Evolutionary conservation across 2,888 invertebrate genomes (phyloP).

Genomic region (Ryuthela nishihirai): DNA sequence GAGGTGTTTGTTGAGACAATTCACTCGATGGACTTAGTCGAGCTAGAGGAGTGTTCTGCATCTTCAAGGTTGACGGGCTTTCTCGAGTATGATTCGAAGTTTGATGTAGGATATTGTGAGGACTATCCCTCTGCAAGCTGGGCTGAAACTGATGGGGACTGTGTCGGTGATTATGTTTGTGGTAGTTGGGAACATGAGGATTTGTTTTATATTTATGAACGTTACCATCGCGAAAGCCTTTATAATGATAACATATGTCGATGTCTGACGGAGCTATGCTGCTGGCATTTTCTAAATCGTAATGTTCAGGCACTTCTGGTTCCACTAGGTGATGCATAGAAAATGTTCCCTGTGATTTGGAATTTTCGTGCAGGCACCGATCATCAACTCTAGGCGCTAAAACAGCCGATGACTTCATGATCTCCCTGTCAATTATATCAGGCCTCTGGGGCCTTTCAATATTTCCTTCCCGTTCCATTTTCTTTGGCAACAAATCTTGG

Average conservation of each 20-base stretch:
- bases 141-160: constrained; percentile 63
- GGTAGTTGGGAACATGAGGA: constrained; percentile 53
- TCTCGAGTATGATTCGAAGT: constrained; percentile 44
- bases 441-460: background rate
- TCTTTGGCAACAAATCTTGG: background rate
- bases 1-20: constrained; percentile 81
- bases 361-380: background rate
- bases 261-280: constrained; percentile 96
- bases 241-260: constrained; percentile 94
- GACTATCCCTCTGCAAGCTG: constrained; percentile 54
- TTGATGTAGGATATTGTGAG: constrained; percentile 44
- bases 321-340: constrained; percentile 44
- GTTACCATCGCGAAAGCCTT: constrained; percentile 78
- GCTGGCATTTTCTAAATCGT: constrained; percentile 94
- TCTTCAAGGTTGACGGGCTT: constrained; percentile 54
- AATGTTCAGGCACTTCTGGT: constrained; percentile 82
- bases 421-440: background rate
- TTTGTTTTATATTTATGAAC: constrained; percentile 82
- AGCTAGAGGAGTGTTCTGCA: constrained; percentile 85
- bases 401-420: constrained; percentile 61
- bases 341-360: constrained; percentile 50
- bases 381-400: constrained; percentile 54
- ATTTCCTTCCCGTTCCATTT: too few species aligned
- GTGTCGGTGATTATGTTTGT: constrained; percentile 67
- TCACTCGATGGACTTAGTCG: constrained; percentile 88